Percentiles rank a stretch among this genome's conserved stretches.
Evolutionary conservation across 2,113 vertebrate genomes (phyloP).

Genomic region (Himantopus leucocephalus): DNA sequence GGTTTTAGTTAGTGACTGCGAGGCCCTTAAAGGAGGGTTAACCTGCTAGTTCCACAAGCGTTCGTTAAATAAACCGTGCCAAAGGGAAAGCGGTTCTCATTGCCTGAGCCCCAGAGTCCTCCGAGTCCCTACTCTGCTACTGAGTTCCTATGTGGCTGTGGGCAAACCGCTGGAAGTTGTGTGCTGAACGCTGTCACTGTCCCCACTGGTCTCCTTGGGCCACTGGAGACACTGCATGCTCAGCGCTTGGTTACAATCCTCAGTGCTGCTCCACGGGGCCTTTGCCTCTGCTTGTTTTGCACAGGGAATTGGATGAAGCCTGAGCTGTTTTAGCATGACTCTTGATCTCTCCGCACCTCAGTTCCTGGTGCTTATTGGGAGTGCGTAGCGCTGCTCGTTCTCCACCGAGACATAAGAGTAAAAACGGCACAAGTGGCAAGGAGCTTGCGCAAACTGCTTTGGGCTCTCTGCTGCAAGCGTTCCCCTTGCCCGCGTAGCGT

Average conservation of each 20-base stretch:
- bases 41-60: neutral
- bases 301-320: neutral
- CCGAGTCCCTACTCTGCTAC: neutral
- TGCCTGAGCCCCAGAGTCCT: neutral
- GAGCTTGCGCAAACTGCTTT: neutral
- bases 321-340: fast-evolving
- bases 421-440: neutral
- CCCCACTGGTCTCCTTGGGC: neutral
- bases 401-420: neutral
- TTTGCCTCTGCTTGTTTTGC: neutral
- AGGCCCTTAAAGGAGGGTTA: neutral
- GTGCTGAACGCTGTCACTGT: fast-evolving
- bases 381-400: neutral
- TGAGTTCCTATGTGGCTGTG: neutral
- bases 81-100: neutral
- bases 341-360: neutral
- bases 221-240: fast-evolving
- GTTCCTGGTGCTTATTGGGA: neutral
- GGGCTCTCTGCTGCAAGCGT: neutral
- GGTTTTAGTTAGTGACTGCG: neutral
- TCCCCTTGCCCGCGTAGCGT: fast-evolving
- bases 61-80: neutral
- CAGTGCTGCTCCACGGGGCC: neutral
- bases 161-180: neutral
- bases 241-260: neutral